Evolutionary conservation across 2,888 invertebrate species (phyloP), one percentile per base, ranked within the genome.

Genomic region (Spisula solida): DNA sequence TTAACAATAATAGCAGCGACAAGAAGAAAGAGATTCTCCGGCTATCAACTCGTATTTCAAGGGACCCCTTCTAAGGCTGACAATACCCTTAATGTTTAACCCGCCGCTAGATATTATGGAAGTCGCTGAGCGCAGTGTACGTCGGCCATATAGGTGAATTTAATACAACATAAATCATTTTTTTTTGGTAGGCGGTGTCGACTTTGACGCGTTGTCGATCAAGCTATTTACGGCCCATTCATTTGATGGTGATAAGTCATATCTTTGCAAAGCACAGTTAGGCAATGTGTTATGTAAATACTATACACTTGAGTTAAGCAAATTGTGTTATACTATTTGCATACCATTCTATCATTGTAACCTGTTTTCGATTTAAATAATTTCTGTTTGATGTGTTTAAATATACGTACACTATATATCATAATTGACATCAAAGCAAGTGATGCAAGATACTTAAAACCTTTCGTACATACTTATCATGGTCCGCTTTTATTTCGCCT

Each of bases 71-170:
- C 75, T 16, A 34, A 25, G 34, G 34, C 1, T 41, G 48, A 66
- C 83, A 20, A 25, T 83, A 75, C 66, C 25, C 41, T 82, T 82
- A 83, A 83, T 75, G 70, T 34, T 29, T 70, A 51, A 47, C 48
- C 83, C 41, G 70, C 83, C 47, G 83, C 51, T 83, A 83, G 14
- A 31, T 75, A 34, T 41, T 25, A 75, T 18, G 29, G 16, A 75
- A 34, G 31, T 18, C 34, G 75, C 75, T 75, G 75, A 18, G 75
- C 41, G 41, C 29, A 14, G 75, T 34, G 25, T 31, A 75, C 31
- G 75, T 34, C 75, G 75, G 34, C 14, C 31, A 34, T 75, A 34
- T 34, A 75, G 75, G 75, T 75, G 75, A 75, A 75, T 34, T 16
- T 75, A 16, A 41, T 41, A 41, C 31, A 16, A 16, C 75, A 75